These are phyloP conservation scores for Corythornis vintsioides DNA, from an alignment of 2,113 vertebrate genomes.

Conservation along the genomic window DNA sequence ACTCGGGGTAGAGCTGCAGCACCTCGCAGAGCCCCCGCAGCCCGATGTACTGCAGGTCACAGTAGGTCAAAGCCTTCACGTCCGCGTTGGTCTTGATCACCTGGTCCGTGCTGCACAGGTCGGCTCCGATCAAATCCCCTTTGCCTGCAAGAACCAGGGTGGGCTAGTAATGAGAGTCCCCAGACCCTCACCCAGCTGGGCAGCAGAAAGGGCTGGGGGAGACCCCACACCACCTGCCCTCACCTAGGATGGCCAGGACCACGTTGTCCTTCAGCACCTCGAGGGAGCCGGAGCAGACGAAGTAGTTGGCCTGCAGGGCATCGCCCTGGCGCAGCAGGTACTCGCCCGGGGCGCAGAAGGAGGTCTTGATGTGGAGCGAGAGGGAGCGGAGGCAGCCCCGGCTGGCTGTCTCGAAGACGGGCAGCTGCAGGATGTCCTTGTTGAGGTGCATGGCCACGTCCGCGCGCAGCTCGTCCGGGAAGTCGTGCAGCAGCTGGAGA, in stretches of 20 bases:
- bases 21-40: constrained; percentile 89
- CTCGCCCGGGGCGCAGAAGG: constrained; percentile 93
- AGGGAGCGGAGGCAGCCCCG: constrained; percentile 93
- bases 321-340: constrained; percentile 93
- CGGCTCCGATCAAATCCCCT: constrained; percentile 93
- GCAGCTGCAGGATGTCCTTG: constrained; percentile 95
- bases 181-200: rapidly evolving
- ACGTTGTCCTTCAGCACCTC: constrained; percentile 91
- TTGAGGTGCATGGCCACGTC: constrained; percentile 96
- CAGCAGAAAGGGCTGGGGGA: neutral
- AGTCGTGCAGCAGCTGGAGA: constrained; percentile 90
- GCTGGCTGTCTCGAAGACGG: constrained; percentile 89
- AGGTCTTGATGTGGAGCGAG: constrained; percentile 94
- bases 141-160: constrained; percentile 80
- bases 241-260: constrained; percentile 94
- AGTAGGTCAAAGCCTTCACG: constrained; percentile 95
- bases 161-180: neutral
- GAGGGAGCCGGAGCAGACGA: constrained; percentile 92
- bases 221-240: constrained; percentile 5
- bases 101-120: constrained; percentile 82
- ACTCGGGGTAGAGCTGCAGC: constrained; percentile 91
- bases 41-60: constrained; percentile 91
- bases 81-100: constrained; percentile 95
- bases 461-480: constrained; percentile 91
- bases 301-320: constrained; percentile 92